phyloP scores from a whole-genome alignment of 2,797 vertebrate species.

The Zenarchopterus dispar region DNA sequence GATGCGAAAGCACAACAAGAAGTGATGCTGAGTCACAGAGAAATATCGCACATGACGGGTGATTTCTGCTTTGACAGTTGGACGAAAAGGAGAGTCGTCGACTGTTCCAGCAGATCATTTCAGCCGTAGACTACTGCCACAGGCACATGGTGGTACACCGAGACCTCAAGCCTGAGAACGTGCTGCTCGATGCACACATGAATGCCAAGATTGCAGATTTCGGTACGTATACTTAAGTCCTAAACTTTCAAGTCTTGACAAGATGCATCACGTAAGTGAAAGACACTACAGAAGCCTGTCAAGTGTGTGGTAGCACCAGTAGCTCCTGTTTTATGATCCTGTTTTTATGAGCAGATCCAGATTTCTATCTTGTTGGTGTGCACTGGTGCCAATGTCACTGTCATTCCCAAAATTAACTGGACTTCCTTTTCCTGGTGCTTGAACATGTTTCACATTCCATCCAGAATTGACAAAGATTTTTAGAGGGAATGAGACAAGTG shows the following conservation, averaged over 20 bases:
- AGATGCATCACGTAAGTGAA: neutral
- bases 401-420: too few species aligned
- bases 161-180: constrained; percentile 98
- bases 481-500: too few species aligned
- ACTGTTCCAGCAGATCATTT: constrained; percentile 98
- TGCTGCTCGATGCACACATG: constrained; percentile 97
- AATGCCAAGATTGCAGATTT: constrained; percentile 99
- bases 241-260: neutral
- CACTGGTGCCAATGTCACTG: too few species aligned
- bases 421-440: too few species aligned
- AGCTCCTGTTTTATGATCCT: too few species aligned
- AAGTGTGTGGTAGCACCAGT: too few species aligned
- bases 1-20: constrained; percentile 18
- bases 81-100: constrained; percentile 97
- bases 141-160: constrained; percentile 98
- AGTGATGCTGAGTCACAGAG: constrained; percentile 42
- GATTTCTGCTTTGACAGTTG: constrained; percentile 82
- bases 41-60: constrained; percentile 52
- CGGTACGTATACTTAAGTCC: constrained; percentile 79
- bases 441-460: too few species aligned
- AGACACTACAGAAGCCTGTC: too few species aligned
- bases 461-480: too few species aligned
- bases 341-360: neutral
- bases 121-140: constrained; percentile 98
- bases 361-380: neutral